A percentile compares a stretch with the other conserved stretches of the same genome.
Conservation (phyloP, 2,888 invertebrate genomes). For the Teleogryllus oceanicus region DNA sequence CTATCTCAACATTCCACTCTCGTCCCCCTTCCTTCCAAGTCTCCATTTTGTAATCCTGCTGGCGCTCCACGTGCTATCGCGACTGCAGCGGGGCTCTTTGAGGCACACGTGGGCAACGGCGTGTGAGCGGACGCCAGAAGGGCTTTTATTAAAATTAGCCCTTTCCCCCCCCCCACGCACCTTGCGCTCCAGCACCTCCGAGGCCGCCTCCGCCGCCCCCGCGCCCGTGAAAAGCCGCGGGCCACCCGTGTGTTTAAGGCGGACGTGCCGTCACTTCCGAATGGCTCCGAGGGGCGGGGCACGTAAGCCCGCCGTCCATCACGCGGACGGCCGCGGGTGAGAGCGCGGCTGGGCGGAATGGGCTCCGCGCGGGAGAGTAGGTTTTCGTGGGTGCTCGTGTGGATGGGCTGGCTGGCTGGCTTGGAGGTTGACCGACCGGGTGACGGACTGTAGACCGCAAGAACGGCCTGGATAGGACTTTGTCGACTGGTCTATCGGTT, state of each 20-base stretch:
- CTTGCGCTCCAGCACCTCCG: neutral
- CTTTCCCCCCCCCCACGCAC: neutral
- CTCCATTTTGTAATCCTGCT: no score
- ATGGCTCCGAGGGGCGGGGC: neutral
- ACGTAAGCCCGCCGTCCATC: neutral
- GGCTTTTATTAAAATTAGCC: constrained; percentile 18
- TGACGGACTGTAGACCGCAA: no score
- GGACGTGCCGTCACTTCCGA: neutral
- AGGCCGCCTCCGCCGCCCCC: neutral
- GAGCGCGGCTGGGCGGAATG: neutral
- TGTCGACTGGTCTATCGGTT: no score
- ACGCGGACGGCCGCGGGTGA: neutral
- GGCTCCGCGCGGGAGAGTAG: neutral
- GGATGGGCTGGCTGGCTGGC: no score
- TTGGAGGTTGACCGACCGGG: no score
- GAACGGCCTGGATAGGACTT: no score
- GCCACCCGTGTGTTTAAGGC: neutral
- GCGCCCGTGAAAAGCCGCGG: neutral
- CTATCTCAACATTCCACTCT: no score
- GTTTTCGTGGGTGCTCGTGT: no score
- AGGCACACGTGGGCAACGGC: neutral
- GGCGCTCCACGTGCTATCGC: no score
- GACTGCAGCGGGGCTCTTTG: neutral
- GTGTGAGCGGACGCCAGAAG: neutral
- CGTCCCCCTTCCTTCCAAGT: no score